A percentile compares a stretch with the other conserved stretches of the same genome.
phyloP scores from a whole-genome alignment of 2,113 vertebrate species.

The cattle (Bos taurus) region DNA sequence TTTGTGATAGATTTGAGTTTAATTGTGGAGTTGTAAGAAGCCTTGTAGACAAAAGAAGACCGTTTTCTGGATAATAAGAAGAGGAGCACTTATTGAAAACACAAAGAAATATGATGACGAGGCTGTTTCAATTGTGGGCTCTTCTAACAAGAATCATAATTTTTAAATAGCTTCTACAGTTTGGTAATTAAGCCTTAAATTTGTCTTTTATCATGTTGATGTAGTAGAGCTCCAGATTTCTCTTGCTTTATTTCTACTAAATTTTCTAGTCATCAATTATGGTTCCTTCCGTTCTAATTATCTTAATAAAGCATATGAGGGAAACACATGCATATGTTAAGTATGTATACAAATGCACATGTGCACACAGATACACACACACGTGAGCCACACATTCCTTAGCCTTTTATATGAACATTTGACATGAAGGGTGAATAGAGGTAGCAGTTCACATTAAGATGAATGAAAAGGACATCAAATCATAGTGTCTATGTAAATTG shows the following conservation, averaged over 20 bases:
- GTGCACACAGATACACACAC: not conserved
- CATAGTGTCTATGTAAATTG: not conserved
- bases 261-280: not conserved
- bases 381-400: not conserved
- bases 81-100: conserved; percentile 1
- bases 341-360: not conserved
- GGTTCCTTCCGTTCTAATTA: conserved; percentile 2
- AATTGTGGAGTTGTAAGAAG: not conserved
- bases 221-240: conserved; percentile 35
- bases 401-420: not conserved
- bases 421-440: not conserved
- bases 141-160: not conserved
- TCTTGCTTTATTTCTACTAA: conserved; percentile 4
- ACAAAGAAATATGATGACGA: conserved; percentile 4
- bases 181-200: conserved; percentile 39
- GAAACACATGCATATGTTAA: not conserved
- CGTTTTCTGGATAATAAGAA: not conserved
- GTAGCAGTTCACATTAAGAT: not conserved
- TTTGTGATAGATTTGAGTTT: conserved; percentile 35
- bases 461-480: not conserved
- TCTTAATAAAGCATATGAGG: not conserved
- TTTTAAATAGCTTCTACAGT: conserved; percentile 24
- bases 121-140: not conserved
- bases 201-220: not conserved
- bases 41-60: not conserved